Evolutionary conservation across 2,113 vertebrate genomes (phyloP).

Genomic region (Anhinga rufa): DNA sequence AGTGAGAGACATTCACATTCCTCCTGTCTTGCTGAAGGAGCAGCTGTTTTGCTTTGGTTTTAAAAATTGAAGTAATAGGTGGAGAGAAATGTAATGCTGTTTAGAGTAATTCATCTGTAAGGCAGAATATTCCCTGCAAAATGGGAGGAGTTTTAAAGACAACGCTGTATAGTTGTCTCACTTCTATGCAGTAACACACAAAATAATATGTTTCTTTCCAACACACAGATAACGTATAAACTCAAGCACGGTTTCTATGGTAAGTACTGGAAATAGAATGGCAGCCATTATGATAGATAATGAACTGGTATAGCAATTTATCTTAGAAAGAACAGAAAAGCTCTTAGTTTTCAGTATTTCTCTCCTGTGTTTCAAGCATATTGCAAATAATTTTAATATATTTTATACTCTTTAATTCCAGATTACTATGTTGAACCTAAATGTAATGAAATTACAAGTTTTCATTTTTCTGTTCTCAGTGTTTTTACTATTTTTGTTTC

Average conservation of each 20-base stretch:
- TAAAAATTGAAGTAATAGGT: neutral
- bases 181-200: neutral
- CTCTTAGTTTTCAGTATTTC: neutral
- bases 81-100: neutral
- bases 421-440: conserved; percentile 24
- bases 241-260: neutral
- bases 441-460: conserved; percentile 30
- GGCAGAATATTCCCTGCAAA: neutral
- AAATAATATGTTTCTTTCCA: neutral
- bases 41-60: neutral
- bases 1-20: neutral
- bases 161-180: neutral
- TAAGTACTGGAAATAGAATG: neutral
- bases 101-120: neutral
- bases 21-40: neutral
- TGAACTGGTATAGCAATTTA: neutral
- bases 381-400: neutral
- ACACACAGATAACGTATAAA: neutral
- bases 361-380: neutral
- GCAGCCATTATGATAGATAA: neutral
- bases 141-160: neutral
- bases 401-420: neutral
- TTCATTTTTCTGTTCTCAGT: neutral
- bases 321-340: neutral
- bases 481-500: conserved; percentile 45